Evolutionary conservation across 2,797 vertebrate genomes (phyloP).

Genomic region (Acrocephalus scirpaceus): DNA sequence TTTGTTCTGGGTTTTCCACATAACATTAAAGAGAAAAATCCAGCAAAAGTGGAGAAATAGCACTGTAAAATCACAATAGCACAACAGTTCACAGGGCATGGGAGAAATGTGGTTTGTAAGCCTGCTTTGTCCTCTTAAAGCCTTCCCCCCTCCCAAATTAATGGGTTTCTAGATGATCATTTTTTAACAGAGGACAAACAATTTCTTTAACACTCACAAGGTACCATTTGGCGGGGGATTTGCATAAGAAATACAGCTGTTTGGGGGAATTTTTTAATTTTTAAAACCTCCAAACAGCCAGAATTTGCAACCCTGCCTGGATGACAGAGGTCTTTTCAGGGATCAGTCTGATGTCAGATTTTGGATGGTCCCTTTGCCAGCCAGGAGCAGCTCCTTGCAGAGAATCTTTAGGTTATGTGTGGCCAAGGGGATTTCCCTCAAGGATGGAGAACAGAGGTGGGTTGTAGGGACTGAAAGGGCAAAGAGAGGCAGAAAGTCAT

Average conservation of each 20-base stretch:
- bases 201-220: neutral
- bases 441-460: neutral
- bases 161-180: neutral
- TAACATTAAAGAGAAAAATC: neutral
- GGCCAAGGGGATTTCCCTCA: neutral
- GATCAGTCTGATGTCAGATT: neutral
- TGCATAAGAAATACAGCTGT: slow-evolving; percentile 2
- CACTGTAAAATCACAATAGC: neutral
- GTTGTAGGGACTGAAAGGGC: neutral
- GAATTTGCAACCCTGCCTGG: neutral
- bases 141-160: neutral
- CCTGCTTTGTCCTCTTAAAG: neutral
- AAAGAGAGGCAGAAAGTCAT: neutral
- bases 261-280: neutral
- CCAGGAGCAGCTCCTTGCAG: neutral
- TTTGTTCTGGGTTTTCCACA: slow-evolving; percentile 33
- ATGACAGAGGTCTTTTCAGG: neutral
- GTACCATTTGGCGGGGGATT: neutral
- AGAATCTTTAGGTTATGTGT: neutral
- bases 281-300: neutral
- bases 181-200: neutral
- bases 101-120: neutral
- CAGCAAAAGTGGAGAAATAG: neutral
- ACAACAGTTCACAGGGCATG: neutral
- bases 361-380: neutral